phyloP scores from a whole-genome alignment of 2,888 invertebrate species.

The Galerucella nymphaeae region DNA sequence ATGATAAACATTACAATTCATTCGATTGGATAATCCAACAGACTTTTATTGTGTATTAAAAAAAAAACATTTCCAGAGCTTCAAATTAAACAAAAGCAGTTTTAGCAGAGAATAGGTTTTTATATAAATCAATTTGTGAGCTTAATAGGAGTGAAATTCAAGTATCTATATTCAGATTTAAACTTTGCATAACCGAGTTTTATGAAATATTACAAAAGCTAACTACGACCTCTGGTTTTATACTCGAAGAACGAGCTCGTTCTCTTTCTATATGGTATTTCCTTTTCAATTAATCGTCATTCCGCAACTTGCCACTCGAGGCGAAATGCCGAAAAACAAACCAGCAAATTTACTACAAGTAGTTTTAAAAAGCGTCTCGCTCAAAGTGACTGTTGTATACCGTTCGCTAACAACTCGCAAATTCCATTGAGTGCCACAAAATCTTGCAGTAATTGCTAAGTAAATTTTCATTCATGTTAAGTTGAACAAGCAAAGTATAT shows the following conservation, averaged over 20 bases:
- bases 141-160: too few relatives aligned
- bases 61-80: too few relatives aligned
- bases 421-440: conserved; percentile 12
- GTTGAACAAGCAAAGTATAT: background rate
- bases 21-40: too few relatives aligned
- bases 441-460: conserved; percentile 17
- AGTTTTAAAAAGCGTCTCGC: conserved; percentile 20
- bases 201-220: background rate
- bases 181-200: too few relatives aligned
- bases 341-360: conserved; percentile 18
- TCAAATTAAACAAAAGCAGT: too few relatives aligned
- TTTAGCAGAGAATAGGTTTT: too few relatives aligned
- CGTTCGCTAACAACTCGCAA: conserved; percentile 18
- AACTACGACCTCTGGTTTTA: background rate
- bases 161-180: too few relatives aligned
- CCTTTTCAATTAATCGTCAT: conserved; percentile 20
- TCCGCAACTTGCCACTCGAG: conserved; percentile 17
- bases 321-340: conserved; percentile 23
- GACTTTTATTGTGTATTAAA: too few relatives aligned
- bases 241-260: background rate
- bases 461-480: conserved; percentile 17
- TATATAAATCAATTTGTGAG: too few relatives aligned
- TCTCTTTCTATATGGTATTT: conserved; percentile 11
- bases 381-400: conserved; percentile 26
- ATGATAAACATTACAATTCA: too few relatives aligned